These are phyloP conservation scores for Ahaetulla prasina DNA, from an alignment of 2,113 vertebrate species.

Conservation along the genomic window DNA sequence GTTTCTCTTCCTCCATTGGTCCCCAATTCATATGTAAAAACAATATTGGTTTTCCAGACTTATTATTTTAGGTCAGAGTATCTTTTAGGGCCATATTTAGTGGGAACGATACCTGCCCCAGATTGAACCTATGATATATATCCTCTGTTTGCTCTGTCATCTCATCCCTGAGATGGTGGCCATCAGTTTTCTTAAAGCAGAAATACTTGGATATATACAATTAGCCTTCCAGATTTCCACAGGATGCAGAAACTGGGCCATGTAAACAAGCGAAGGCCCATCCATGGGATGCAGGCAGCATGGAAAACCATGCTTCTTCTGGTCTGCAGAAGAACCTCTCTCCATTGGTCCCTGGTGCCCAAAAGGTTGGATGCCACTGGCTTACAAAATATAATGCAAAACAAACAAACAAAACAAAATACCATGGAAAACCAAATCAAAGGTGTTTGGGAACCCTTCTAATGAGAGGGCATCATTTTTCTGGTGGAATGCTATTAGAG, in stretches of 20 bases:
- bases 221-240: not conserved
- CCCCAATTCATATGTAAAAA: not conserved
- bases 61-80: not conserved
- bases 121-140: not conserved
- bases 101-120: not conserved
- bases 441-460: not conserved
- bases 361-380: too few relatives aligned
- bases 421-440: not conserved
- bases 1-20: not conserved
- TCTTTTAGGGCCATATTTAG: not conserved
- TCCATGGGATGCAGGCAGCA: too few relatives aligned
- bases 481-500: not conserved
- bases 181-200: not conserved
- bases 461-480: not conserved
- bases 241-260: too few relatives aligned
- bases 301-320: too few relatives aligned
- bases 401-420: not conserved
- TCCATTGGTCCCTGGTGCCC: too few relatives aligned
- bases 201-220: not conserved
- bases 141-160: not conserved
- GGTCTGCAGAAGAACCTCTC: too few relatives aligned
- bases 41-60: not conserved
- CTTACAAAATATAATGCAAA: not conserved
- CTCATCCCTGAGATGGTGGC: not conserved
- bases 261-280: too few relatives aligned